Conservation (phyloP, 2,797 vertebrate species). For the Darevskia mixta region DNA sequence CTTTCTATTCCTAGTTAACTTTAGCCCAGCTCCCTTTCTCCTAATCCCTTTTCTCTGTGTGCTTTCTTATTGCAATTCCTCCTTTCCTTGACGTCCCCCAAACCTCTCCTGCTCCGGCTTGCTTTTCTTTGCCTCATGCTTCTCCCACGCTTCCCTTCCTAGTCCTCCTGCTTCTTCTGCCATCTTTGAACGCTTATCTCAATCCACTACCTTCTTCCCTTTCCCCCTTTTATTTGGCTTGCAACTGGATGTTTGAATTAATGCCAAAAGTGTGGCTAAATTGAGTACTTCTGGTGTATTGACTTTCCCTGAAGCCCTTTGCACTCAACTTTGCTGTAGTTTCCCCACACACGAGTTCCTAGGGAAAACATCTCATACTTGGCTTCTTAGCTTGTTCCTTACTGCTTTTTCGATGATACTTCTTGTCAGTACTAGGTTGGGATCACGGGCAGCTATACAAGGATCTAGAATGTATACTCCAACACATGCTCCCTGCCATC, state of each 20-base stretch:
- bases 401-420: neutral
- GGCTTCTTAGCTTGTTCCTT: too few relatives aligned
- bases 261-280: neutral
- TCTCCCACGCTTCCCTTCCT: neutral
- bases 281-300: neutral
- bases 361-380: too few relatives aligned
- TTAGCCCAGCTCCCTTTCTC: neutral
- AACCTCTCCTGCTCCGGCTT: neutral
- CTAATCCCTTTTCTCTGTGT: neutral
- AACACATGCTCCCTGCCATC: neutral
- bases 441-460: neutral
- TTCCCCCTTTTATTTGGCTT: neutral
- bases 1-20: accelerated
- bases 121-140: neutral
- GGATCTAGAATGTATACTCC: neutral
- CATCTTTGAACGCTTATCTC: neutral
- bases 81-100: neutral
- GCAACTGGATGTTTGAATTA: neutral
- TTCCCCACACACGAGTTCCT: neutral
- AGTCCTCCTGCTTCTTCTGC: neutral
- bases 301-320: neutral
- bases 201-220: neutral
- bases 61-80: neutral
- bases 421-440: neutral
- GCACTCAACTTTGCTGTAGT: neutral